These are phyloP conservation scores for Buathra laborator DNA, from an alignment of 2,888 invertebrate genomes.

Conservation along the genomic window DNA sequence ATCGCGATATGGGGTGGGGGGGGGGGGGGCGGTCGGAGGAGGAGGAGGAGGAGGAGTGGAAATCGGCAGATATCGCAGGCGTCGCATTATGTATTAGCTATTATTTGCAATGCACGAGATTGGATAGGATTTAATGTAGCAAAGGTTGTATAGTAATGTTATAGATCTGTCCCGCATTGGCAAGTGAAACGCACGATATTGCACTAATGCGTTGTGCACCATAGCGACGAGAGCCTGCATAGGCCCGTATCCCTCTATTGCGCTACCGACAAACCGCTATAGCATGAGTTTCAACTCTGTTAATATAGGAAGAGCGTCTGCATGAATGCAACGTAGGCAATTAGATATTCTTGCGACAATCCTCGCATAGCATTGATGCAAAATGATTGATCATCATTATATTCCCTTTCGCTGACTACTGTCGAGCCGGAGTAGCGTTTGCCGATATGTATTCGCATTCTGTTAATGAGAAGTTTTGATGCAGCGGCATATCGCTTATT, in stretches of 20 bases:
- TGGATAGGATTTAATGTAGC: constrained; percentile 16
- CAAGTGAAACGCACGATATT: constrained; percentile 30
- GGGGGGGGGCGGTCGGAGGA: neutral
- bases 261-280: constrained; percentile 16
- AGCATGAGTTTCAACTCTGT: neutral
- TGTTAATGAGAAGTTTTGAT: too few species aligned
- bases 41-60: too few species aligned
- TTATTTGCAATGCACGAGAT: constrained; percentile 13
- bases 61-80: neutral
- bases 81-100: constrained; percentile 21
- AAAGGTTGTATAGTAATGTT: constrained; percentile 23
- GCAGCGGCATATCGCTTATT: too few species aligned
- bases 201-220: constrained; percentile 22
- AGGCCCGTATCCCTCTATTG: constrained; percentile 50
- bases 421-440: too few species aligned
- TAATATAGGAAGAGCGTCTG: constrained; percentile 15
- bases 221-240: constrained; percentile 22
- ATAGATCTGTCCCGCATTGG: constrained; percentile 52
- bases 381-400: too few species aligned
- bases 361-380: too few species aligned
- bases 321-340: neutral
- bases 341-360: neutral
- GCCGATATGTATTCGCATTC: too few species aligned
- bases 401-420: too few species aligned
- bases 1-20: constrained; percentile 2